These are phyloP conservation scores for Halictus ligatus DNA, from an alignment of 2,888 invertebrate genomes.

Conservation along the genomic window DNA sequence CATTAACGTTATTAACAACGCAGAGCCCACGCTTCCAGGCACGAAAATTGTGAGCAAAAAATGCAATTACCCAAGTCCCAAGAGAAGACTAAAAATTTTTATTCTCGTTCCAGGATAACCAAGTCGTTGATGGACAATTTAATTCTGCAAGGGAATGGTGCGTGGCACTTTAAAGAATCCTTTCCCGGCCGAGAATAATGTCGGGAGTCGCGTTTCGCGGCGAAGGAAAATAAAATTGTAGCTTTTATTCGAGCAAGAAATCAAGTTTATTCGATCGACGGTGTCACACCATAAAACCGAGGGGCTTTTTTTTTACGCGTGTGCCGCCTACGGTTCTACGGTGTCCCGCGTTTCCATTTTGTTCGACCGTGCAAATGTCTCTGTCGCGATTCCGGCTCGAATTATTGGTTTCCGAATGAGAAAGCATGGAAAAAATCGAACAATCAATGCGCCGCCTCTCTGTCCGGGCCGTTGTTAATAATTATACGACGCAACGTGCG, in stretches of 20 bases:
- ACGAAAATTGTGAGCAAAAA: not conserved
- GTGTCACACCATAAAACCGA: not conserved
- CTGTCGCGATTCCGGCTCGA: not conserved
- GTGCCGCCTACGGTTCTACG: not conserved
- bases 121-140: not conserved
- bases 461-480: not conserved
- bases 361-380: not conserved
- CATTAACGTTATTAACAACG: no score
- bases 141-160: not conserved
- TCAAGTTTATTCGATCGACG: slow-evolving; percentile 17
- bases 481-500: not conserved
- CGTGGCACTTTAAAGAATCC: not conserved
- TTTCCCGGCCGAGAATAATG: not conserved
- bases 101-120: not conserved
- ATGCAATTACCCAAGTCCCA: not conserved
- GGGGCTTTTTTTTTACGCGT: not conserved
- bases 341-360: not conserved
- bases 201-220: not conserved
- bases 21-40: no score
- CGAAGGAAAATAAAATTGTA: not conserved
- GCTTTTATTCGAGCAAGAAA: not conserved
- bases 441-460: not conserved
- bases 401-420: not conserved
- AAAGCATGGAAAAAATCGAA: not conserved
- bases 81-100: not conserved